These are phyloP conservation scores for Agonopterix alstromeriana DNA, from an alignment of 2,888 invertebrate genomes.

Conservation along the genomic window DNA sequence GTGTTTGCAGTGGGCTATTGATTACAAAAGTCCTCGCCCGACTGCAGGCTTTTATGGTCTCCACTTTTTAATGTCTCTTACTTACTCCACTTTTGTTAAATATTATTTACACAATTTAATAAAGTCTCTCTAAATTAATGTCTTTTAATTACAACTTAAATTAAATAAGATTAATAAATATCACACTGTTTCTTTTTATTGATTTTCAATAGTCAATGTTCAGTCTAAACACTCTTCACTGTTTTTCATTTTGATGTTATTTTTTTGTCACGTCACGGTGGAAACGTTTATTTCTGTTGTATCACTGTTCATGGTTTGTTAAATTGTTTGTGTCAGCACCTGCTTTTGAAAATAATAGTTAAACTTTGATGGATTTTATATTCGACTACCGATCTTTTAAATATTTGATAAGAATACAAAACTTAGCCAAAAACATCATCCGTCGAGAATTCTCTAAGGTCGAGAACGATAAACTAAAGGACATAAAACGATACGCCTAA, in stretches of 20 bases:
- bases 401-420: background rate
- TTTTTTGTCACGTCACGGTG: slow-evolving; percentile 54
- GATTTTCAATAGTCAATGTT: slow-evolving; percentile 17
- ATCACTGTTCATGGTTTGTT: slow-evolving; percentile 45
- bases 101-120: slow-evolving; percentile 23
- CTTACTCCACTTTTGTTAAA: slow-evolving; percentile 21
- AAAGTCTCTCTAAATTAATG: slow-evolving; percentile 20
- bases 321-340: slow-evolving; percentile 35
- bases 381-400: slow-evolving; percentile 20
- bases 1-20: slow-evolving; percentile 44
- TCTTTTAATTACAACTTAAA: slow-evolving; percentile 30
- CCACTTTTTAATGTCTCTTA: slow-evolving; percentile 18
- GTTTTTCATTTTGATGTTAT: slow-evolving; percentile 67
- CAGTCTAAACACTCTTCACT: slow-evolving; percentile 73
- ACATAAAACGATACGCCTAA: background rate
- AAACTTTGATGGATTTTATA: slow-evolving; percentile 27
- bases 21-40: slow-evolving; percentile 28
- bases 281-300: slow-evolving; percentile 38
- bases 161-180: slow-evolving; percentile 64
- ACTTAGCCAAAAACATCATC: background rate
- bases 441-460: no score
- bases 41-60: slow-evolving; percentile 19
- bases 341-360: slow-evolving; percentile 23
- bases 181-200: slow-evolving; percentile 52
- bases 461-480: no score